Evolutionary conservation across 2,888 invertebrate species (phyloP).

Genomic region (Mechanitis messenoides): DNA sequence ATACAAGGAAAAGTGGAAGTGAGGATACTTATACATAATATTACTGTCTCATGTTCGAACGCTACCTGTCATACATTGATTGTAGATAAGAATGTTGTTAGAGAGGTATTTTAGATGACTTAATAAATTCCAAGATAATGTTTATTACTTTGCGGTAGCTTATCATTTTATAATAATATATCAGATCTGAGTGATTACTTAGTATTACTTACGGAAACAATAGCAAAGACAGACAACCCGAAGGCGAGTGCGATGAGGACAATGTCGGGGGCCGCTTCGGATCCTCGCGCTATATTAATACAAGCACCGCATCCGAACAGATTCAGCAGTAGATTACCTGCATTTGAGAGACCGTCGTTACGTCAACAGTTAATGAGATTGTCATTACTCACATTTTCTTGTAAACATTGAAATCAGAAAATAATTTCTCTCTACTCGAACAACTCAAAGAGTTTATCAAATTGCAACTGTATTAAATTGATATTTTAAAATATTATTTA

Average conservation of each 20-base stretch:
- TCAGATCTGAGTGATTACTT: too few relatives aligned
- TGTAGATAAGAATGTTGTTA: not conserved
- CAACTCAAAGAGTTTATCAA: too few relatives aligned
- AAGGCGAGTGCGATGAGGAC: slow-evolving; percentile 89
- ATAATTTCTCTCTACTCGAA: too few relatives aligned
- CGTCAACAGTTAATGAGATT: too few relatives aligned
- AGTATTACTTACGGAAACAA: slow-evolving; percentile 80
- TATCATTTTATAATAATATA: too few relatives aligned
- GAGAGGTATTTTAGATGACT: not conserved
- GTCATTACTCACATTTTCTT: too few relatives aligned
- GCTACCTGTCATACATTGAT: not conserved
- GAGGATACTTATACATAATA: too few relatives aligned
- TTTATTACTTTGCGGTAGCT: slow-evolving; percentile 11
- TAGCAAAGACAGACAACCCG: slow-evolving; percentile 89
- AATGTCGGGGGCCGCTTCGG: slow-evolving; percentile 64
- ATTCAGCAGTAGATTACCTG: slow-evolving; percentile 88
- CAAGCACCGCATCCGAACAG: slow-evolving; percentile 92
- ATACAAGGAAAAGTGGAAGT: too few relatives aligned
- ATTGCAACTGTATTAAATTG: too few relatives aligned
- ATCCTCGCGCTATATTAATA: slow-evolving; percentile 72
- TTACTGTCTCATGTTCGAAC: too few relatives aligned
- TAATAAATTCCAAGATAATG: slow-evolving; percentile 14
- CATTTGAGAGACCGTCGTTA: not conserved
- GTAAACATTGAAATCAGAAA: too few relatives aligned
- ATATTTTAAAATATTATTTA: too few relatives aligned